Conservation (phyloP, 1,140 invertebrate genomes). For the Tyrophagus putrescentiae region DNA sequence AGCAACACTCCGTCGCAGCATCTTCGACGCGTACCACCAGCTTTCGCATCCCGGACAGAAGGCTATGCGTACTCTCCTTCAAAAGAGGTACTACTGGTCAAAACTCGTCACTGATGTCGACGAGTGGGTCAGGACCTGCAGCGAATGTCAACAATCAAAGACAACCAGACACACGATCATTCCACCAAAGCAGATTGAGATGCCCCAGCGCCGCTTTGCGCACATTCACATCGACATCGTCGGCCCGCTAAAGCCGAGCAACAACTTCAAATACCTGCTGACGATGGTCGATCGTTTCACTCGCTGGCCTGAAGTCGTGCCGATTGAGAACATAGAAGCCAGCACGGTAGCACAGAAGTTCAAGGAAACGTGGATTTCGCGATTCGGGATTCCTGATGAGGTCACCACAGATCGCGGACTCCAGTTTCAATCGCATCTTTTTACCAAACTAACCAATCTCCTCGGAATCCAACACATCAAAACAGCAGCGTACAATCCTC, state of each 20-base stretch:
- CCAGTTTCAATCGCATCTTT: slow-evolving; percentile 32
- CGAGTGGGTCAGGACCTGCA: slow-evolving; percentile 1
- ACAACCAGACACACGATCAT: slow-evolving; percentile 19
- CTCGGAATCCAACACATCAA: slow-evolving; percentile 11
- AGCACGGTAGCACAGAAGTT: slow-evolving; percentile 31
- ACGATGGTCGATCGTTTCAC: slow-evolving; percentile 37
- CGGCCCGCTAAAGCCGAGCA: slow-evolving; percentile 32
- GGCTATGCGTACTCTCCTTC: too few relatives aligned
- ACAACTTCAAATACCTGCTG: slow-evolving; percentile 32
- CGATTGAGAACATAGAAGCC: slow-evolving; percentile 32
- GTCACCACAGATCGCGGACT: slow-evolving; percentile 35
- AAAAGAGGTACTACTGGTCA: background rate
- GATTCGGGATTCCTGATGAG: slow-evolving; percentile 29
- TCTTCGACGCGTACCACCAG: too few relatives aligned
- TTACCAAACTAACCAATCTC: slow-evolving; percentile 19
- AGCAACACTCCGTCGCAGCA: too few relatives aligned
- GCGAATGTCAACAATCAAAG: slow-evolving; percentile 20
- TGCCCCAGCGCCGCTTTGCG: slow-evolving; percentile 26
- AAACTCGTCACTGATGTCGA: background rate
- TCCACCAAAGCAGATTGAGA: slow-evolving; percentile 7
- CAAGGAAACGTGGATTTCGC: slow-evolving; percentile 30
- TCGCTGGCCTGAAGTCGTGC: slow-evolving; percentile 35
- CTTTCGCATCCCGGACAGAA: too few relatives aligned
- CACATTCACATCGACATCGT: slow-evolving; percentile 40
- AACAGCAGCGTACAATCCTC: slow-evolving; percentile 15